Evolutionary conservation across 2,797 vertebrate genomes (phyloP).

Genomic region (Odontamblyopus lacepedii): DNA sequence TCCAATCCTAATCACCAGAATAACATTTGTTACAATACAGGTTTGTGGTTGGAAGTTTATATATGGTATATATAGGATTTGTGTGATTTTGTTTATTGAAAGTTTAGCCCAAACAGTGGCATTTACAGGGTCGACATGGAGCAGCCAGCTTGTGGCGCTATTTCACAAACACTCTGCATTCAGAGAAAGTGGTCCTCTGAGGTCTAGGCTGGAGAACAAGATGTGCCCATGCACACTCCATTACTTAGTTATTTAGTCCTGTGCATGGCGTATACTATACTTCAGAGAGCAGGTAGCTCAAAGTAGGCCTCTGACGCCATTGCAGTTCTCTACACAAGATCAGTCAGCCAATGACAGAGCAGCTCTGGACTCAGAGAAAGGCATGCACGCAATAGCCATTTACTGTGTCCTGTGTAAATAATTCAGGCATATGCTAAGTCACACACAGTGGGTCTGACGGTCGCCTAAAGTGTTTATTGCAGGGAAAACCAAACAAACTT

Average conservation of each 20-base stretch:
- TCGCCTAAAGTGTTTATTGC: constrained; percentile 2
- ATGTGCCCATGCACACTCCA: constrained; percentile 57
- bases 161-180: constrained; percentile 19
- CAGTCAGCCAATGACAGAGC: constrained; percentile 50
- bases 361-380: constrained; percentile 28
- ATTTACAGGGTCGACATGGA: constrained; percentile 51
- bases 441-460: constrained; percentile 24
- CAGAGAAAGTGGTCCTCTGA: constrained; percentile 52
- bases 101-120: constrained; percentile 39
- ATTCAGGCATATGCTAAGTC: constrained; percentile 70
- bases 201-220: constrained; percentile 56
- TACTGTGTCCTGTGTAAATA: constrained; percentile 76
- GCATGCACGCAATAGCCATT: constrained; percentile 61
- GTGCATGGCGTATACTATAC: constrained; percentile 52
- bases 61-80: neutral
- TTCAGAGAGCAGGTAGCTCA: constrained; percentile 54
- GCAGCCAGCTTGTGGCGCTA: constrained; percentile 45
- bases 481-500: constrained; percentile 15
- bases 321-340: constrained; percentile 37
- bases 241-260: constrained; percentile 67
- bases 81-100: constrained; percentile 28
- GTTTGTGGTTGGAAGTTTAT: neutral
- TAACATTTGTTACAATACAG: neutral
- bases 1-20: neutral
- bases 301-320: constrained; percentile 41